Evolutionary conservation across 2,888 invertebrate genomes (phyloP).

Genomic region (Axea sp.): DNA sequence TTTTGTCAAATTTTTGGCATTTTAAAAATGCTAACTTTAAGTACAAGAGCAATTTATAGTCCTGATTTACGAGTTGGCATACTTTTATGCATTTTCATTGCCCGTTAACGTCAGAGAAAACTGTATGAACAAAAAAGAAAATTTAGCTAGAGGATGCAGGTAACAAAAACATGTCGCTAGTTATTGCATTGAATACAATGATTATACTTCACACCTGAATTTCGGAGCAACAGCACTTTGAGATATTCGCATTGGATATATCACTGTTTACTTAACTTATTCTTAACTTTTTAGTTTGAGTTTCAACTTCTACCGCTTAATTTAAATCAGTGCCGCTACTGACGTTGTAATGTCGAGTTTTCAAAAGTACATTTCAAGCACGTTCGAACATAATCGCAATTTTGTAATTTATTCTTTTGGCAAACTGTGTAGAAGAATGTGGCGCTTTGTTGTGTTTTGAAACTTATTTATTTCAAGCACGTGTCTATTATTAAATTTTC

Average conservation of each 20-base stretch:
- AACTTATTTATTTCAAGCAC: too few relatives aligned
- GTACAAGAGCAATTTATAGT: conserved; percentile 7
- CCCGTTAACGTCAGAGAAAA: neutral
- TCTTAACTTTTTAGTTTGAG: conserved; percentile 17
- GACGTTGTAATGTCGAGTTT: conserved; percentile 3
- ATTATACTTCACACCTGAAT: neutral
- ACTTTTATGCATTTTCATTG: conserved; percentile 10
- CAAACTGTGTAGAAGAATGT: too few relatives aligned
- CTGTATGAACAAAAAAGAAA: conserved; percentile 4
- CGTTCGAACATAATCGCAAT: conserved; percentile 22
- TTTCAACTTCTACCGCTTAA: conserved; percentile 12
- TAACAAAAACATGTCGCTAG: neutral
- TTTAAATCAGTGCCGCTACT: conserved; percentile 21
- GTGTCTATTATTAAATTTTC: too few relatives aligned
- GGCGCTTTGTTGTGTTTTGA: too few relatives aligned
- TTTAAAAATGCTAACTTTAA: too few relatives aligned
- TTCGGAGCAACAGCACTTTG: conserved; percentile 10
- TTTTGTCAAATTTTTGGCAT: too few relatives aligned
- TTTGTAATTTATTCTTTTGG: conserved; percentile 23
- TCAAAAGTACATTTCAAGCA: conserved; percentile 2
- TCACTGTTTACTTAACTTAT: conserved; percentile 22
- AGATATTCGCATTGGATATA: conserved; percentile 21
- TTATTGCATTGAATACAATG: conserved; percentile 7
- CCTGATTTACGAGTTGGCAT: conserved; percentile 4
- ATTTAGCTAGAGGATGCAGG: neutral